Percentiles rank a stretch among this genome's conserved stretches.
phyloP scores from a whole-genome alignment of 2,888 invertebrate species.

The Hedya salicella region DNA sequence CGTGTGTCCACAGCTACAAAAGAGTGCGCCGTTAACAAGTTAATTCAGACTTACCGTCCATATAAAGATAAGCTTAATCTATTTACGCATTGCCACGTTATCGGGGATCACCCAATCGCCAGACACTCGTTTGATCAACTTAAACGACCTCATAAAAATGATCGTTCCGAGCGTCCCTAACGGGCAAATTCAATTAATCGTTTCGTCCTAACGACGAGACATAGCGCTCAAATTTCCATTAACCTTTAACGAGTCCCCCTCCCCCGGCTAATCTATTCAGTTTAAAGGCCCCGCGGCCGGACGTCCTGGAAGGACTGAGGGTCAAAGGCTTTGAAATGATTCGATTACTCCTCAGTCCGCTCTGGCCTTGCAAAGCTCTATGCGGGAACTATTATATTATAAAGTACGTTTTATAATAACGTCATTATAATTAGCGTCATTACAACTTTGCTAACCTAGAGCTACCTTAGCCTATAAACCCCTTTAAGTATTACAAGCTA shows the following conservation, averaged over 20 bases:
- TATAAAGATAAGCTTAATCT: not conserved
- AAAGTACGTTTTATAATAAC: not conserved
- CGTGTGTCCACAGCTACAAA: no score
- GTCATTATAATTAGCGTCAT: not conserved
- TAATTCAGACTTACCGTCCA: no score
- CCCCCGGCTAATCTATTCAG: constrained; percentile 18
- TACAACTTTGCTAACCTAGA: no score
- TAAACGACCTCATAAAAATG: constrained; percentile 20
- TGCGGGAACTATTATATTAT: not conserved
- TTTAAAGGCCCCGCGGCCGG: constrained; percentile 8
- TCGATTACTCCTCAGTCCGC: constrained; percentile 13
- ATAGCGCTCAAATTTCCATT: constrained; percentile 35
- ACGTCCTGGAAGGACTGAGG: constrained; percentile 11
- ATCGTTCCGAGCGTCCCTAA: not conserved
- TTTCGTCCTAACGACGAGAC: constrained; percentile 27
- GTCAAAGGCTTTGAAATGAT: constrained; percentile 23
- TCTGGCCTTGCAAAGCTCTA: not conserved
- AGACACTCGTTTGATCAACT: constrained; percentile 5
- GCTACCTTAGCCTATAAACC: no score
- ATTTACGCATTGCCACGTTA: constrained; percentile 1
- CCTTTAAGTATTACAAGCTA: no score
- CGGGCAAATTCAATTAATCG: constrained; percentile 33
- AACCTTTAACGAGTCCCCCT: constrained; percentile 31
- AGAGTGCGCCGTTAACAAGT: no score
- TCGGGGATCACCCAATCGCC: not conserved